Conservation (phyloP, 2,113 vertebrate species). For the Datnioides undecimradiatus region DNA sequence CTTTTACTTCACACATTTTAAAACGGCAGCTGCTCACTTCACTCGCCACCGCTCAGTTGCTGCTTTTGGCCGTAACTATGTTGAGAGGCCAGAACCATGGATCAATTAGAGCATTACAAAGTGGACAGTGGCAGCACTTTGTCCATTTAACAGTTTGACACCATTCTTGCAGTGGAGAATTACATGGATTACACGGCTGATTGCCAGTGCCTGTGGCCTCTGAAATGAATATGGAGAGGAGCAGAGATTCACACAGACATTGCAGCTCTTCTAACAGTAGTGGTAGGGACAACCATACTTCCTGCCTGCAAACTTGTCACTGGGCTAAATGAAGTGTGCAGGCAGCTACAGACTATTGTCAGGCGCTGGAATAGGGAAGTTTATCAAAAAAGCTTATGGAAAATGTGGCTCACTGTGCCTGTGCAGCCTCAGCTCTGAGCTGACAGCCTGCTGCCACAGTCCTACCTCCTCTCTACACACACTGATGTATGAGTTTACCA, state of each 20-base stretch:
- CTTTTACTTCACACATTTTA: neutral
- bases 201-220: conserved; percentile 3
- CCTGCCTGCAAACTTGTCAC: conserved; percentile 16
- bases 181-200: conserved; percentile 50
- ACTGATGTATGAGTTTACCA: neutral
- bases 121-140: conserved; percentile 43
- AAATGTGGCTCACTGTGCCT: neutral
- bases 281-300: neutral
- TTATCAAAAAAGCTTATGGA: neutral
- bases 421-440: neutral
- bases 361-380: neutral
- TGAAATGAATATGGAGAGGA: conserved; percentile 46
- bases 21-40: conserved; percentile 31
- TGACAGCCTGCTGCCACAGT: neutral
- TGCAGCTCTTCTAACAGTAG: neutral
- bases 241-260: conserved; percentile 4
- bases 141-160: conserved; percentile 50
- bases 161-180: conserved; percentile 16
- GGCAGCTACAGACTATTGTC: conserved; percentile 3
- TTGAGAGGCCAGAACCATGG: conserved; percentile 22
- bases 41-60: neutral
- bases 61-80: neutral
- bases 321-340: conserved; percentile 37
- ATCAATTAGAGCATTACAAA: conserved; percentile 37
- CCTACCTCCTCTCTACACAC: neutral